Conservation (phyloP, 2,113 vertebrate species). For the Nothobranchius furzeri region DNA sequence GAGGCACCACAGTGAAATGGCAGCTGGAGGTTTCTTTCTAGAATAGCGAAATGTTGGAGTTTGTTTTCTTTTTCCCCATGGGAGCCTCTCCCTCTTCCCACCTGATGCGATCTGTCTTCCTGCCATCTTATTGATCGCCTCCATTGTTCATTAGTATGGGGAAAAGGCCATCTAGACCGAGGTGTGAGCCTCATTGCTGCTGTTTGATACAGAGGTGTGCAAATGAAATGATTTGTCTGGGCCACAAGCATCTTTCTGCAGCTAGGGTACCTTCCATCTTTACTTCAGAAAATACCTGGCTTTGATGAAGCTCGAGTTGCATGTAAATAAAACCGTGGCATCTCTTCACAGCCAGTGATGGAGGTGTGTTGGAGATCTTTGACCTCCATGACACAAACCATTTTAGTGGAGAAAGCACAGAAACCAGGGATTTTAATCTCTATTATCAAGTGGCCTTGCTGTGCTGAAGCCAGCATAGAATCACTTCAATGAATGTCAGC, state of each 20-base stretch:
- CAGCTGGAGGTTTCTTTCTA: constrained; percentile 16
- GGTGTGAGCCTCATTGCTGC: constrained; percentile 33
- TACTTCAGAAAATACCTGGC: constrained; percentile 18
- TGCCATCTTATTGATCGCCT: constrained; percentile 75
- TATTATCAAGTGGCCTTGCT: constrained; percentile 46
- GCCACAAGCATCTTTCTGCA: constrained; percentile 22
- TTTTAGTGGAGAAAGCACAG: constrained; percentile 21
- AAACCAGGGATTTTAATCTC: constrained; percentile 57
- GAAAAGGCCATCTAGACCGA: constrained; percentile 44
- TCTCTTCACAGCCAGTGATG: constrained; percentile 5
- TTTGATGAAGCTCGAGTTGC: constrained; percentile 26
- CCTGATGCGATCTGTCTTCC: constrained; percentile 71
- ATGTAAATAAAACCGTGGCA: constrained; percentile 48
- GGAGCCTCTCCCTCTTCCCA: constrained; percentile 38
- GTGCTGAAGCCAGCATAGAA: constrained; percentile 23
- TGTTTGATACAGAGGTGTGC: constrained; percentile 64
- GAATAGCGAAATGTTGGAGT: constrained; percentile 51
- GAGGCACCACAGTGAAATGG: constrained; percentile 9
- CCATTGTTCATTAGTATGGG: constrained; percentile 72
- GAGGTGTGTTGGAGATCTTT: constrained; percentile 38
- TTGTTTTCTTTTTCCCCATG: constrained; percentile 52
- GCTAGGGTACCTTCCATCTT: constrained; percentile 23
- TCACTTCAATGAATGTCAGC: constrained; percentile 35
- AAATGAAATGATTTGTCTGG: constrained; percentile 57
- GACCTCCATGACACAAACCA: constrained; percentile 45